Percentiles rank a stretch among this genome's conserved stretches.
Conservation (phyloP, 2,797 vertebrate species). For the Mormyrops boulengeri region DNA sequence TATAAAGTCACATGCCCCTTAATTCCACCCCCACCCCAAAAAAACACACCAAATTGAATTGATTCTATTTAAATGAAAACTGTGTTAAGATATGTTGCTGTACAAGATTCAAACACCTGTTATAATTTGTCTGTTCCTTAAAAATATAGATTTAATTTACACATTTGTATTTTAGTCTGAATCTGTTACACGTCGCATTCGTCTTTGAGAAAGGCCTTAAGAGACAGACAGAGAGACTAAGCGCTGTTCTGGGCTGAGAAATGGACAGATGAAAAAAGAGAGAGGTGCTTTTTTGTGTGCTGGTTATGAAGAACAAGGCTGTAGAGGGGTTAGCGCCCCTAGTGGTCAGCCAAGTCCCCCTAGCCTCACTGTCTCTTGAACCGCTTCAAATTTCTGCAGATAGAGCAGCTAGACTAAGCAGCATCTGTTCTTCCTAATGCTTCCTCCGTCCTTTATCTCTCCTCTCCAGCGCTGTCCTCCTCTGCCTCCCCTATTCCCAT, state of each 20-base stretch:
- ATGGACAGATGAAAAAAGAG: conserved; percentile 48
- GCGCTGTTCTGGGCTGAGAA: conserved; percentile 39
- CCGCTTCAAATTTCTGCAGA: background rate
- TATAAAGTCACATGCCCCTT: background rate
- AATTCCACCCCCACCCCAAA: conserved; percentile 25
- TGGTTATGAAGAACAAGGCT: background rate
- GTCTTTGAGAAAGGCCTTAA: conserved; percentile 51
- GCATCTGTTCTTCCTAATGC: background rate
- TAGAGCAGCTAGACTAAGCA: background rate
- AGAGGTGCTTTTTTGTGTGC: background rate
- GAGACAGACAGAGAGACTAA: conserved; percentile 20
- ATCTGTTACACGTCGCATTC: conserved; percentile 48
- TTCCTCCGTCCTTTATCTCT: background rate
- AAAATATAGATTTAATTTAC: conserved; percentile 60
- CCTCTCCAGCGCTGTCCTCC: background rate
- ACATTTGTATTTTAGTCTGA: conserved; percentile 43
- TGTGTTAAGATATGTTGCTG: conserved; percentile 44
- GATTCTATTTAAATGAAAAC: conserved; percentile 39
- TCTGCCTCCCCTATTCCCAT: background rate
- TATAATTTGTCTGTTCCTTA: conserved; percentile 58
- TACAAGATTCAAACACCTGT: conserved; percentile 56
- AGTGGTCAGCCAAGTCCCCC: background rate
- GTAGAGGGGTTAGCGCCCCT: background rate
- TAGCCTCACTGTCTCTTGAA: background rate
- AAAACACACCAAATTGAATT: conserved; percentile 39